A percentile compares a stretch with the other conserved stretches of the same genome.
phyloP scores from a whole-genome alignment of 2,113 vertebrate genomes.

The Amphilophus citrinellus region DNA sequence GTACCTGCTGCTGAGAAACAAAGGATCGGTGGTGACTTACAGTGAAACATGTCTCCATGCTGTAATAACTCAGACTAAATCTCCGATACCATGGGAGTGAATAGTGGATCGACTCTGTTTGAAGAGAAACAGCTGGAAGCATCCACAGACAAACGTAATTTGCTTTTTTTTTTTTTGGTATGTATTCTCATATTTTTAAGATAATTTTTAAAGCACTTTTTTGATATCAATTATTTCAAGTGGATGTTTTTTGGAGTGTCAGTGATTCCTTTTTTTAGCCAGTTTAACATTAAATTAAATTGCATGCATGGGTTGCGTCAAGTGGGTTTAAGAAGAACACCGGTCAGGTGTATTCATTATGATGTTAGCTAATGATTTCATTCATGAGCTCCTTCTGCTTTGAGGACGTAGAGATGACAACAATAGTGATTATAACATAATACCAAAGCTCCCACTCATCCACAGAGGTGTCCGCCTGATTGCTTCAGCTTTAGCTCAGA shows the following conservation, averaged over 20 bases:
- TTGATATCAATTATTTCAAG: neutral
- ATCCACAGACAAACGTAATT: slow-evolving; percentile 9
- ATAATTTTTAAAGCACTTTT: neutral
- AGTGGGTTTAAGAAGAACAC: slow-evolving; percentile 2
- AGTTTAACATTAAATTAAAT: neutral
- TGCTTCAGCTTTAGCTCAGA: neutral
- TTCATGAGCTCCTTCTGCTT: neutral
- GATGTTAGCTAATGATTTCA: neutral
- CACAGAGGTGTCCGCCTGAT: accelerated
- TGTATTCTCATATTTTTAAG: neutral
- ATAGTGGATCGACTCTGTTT: neutral
- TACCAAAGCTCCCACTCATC: neutral
- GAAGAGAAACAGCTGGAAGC: neutral
- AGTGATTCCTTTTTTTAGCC: neutral
- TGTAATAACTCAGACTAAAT: neutral
- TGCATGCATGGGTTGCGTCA: neutral
- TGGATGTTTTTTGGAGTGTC: neutral
- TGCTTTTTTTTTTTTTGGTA: neutral
- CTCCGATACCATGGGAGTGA: slow-evolving; percentile 6
- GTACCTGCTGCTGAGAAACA: neutral
- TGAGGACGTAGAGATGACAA: neutral
- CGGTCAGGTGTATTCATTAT: neutral
- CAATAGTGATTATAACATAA: neutral
- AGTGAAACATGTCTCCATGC: neutral
- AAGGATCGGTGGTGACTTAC: neutral